Evolutionary conservation across 2,888 invertebrate species (phyloP).

Genomic region (Augiades crinisus): DNA sequence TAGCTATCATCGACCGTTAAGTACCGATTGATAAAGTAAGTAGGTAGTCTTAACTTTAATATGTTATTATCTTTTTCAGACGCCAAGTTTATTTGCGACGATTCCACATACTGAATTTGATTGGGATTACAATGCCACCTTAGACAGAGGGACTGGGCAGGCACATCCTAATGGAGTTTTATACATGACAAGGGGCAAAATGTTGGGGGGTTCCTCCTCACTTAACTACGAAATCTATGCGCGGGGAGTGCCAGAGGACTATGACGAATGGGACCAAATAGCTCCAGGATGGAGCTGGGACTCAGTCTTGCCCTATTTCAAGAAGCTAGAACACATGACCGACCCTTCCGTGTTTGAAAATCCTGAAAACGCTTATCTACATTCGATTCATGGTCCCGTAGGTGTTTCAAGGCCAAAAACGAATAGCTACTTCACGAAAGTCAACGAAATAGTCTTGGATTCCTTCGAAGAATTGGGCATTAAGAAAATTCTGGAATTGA

Average conservation of each 20-base stretch:
- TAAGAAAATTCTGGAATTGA: slow-evolving; percentile 40
- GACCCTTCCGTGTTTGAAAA: slow-evolving; percentile 38
- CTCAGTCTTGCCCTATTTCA: slow-evolving; percentile 42
- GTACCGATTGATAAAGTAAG: too few relatives aligned
- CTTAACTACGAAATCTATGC: slow-evolving; percentile 43
- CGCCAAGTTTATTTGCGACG: slow-evolving; percentile 40
- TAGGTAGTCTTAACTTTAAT: too few relatives aligned
- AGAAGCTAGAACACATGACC: slow-evolving; percentile 45
- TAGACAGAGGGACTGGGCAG: slow-evolving; percentile 39
- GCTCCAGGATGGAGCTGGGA: slow-evolving; percentile 46
- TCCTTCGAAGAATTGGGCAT: slow-evolving; percentile 44
- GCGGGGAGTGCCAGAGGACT: slow-evolving; percentile 44
- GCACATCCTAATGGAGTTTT: slow-evolving; percentile 36
- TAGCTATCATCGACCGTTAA: too few relatives aligned
- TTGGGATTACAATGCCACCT: slow-evolving; percentile 40
- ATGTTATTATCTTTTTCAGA: too few relatives aligned
- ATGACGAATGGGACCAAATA: slow-evolving; percentile 40
- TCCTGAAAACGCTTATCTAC: slow-evolving; percentile 37
- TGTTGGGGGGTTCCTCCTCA: slow-evolving; percentile 45
- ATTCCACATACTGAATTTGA: slow-evolving; percentile 41
- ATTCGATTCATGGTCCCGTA: slow-evolving; percentile 43
- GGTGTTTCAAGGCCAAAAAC: slow-evolving; percentile 40
- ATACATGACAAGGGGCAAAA: slow-evolving; percentile 42
- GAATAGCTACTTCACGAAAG: slow-evolving; percentile 37
- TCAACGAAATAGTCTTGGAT: slow-evolving; percentile 37